Percentiles rank a stretch among this genome's conserved stretches.
Conservation (phyloP, 2,888 invertebrate genomes). For the Apomyelois bistriatella region DNA sequence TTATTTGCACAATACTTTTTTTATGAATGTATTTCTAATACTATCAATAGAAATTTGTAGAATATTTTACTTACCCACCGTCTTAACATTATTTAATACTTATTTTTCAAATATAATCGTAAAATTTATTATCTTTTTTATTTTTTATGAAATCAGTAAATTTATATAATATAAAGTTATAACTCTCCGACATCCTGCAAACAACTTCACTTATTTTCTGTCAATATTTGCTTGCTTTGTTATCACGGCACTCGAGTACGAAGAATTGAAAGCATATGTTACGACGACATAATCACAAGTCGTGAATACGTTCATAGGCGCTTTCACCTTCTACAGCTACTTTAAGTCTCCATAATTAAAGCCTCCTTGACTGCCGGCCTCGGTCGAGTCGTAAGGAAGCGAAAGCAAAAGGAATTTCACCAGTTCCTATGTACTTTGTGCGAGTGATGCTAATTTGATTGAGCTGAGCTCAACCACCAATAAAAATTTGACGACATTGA, state of each 20-base stretch:
- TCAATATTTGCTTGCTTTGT: conserved; percentile 49
- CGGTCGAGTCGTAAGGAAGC: conserved; percentile 27
- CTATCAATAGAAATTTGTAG: too few relatives aligned
- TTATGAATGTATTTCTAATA: background rate
- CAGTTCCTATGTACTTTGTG: conserved; percentile 27
- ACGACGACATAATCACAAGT: conserved; percentile 34
- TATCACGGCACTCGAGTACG: conserved; percentile 33
- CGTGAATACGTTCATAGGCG: conserved; percentile 40
- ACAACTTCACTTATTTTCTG: conserved; percentile 35
- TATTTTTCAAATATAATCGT: too few relatives aligned
- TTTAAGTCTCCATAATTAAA: conserved; percentile 39
- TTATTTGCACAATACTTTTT: conserved; percentile 34
- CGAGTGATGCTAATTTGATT: conserved; percentile 24
- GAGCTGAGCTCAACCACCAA: conserved; percentile 26
- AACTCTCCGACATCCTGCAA: background rate
- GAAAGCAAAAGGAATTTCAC: conserved; percentile 35
- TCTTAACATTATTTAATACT: too few relatives aligned
- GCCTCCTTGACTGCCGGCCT: conserved; percentile 31
- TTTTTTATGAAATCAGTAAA: too few relatives aligned
- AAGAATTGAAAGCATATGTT: conserved; percentile 42
- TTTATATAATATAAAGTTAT: too few relatives aligned
- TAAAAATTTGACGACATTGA: conserved; percentile 21
- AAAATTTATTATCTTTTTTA: too few relatives aligned
- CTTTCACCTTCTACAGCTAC: conserved; percentile 54
- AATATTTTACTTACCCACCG: too few relatives aligned